Conservation (phyloP, 1,140 invertebrate genomes). For the Brachionus calyciflorus region DNA sequence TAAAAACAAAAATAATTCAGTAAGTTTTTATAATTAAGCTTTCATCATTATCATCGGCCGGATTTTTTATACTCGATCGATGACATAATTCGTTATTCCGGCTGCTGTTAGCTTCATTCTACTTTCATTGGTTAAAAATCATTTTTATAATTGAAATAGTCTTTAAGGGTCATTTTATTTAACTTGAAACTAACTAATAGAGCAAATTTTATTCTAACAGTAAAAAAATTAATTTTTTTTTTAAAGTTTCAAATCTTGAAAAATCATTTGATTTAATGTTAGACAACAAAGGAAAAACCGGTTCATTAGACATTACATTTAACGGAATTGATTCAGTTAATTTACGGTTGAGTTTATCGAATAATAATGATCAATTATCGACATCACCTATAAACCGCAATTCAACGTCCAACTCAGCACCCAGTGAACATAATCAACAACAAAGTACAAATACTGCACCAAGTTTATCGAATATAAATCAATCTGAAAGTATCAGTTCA, state of each 20-base stretch:
- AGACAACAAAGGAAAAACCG: conserved; percentile 40
- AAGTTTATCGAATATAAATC: not conserved
- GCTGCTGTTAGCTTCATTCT: too few relatives aligned
- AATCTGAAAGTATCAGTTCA: not conserved
- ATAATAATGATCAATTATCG: not conserved
- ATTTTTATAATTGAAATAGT: too few relatives aligned
- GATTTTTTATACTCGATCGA: too few relatives aligned
- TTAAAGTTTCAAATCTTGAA: conserved; percentile 28
- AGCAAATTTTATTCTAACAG: too few relatives aligned
- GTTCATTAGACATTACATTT: conserved; percentile 5
- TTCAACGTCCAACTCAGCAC: not conserved
- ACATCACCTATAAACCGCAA: not conserved
- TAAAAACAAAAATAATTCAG: too few relatives aligned
- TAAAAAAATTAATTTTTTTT: not conserved
- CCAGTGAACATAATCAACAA: too few relatives aligned
- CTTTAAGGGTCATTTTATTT: too few relatives aligned
- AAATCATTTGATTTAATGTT: conserved; percentile 43
- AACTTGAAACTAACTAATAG: too few relatives aligned
- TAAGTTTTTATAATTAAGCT: too few relatives aligned
- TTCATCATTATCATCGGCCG: too few relatives aligned
- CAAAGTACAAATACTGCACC: not conserved
- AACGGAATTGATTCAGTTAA: conserved; percentile 30
- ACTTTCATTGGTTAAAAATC: too few relatives aligned
- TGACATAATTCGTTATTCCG: too few relatives aligned
- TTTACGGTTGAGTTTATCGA: not conserved